Percentiles rank a stretch among this genome's conserved stretches.
Conservation (phyloP, 92 coral and sea anemone genomes). For the Blastomussa wellsi region DNA sequence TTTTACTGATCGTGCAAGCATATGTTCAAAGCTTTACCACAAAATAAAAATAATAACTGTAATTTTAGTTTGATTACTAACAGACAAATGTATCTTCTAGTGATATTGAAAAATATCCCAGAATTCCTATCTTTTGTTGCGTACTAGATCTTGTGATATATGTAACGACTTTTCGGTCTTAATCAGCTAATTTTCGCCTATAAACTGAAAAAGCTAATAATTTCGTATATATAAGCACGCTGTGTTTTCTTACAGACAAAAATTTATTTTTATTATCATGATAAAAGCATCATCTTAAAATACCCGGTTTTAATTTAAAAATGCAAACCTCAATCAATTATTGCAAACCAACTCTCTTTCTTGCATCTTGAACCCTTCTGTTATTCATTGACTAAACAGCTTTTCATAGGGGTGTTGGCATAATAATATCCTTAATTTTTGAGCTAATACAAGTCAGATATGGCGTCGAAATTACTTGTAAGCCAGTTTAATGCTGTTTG, state of each 20-base stretch:
- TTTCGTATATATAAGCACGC: not conserved
- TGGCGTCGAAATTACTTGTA: not conserved
- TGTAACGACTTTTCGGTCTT: not conserved
- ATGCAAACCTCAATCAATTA: slow-evolving; percentile 4
- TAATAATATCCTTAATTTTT: not conserved
- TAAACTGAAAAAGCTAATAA: not conserved
- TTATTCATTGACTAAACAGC: not conserved
- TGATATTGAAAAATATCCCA: not conserved
- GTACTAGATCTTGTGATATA: not conserved
- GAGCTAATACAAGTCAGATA: not conserved
- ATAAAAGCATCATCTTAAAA: not conserved
- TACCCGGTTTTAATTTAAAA: not conserved
- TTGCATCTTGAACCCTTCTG: not conserved
- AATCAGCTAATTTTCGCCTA: not conserved
- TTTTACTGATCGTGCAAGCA: not conserved
- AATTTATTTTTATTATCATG: not conserved
- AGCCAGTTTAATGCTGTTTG: not conserved
- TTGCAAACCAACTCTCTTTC: not conserved
- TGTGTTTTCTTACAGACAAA: not conserved
- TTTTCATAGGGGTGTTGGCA: not conserved
- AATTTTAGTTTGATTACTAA: not conserved
- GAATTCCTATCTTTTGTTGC: not conserved
- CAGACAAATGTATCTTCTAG: not conserved
- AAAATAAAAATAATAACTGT: not conserved
- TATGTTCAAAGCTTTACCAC: not conserved